A percentile compares a stretch with the other conserved stretches of the same genome.
These are phyloP conservation scores for Barnardius zonarius DNA, from an alignment of 2,113 vertebrate species.

Conservation along the genomic window DNA sequence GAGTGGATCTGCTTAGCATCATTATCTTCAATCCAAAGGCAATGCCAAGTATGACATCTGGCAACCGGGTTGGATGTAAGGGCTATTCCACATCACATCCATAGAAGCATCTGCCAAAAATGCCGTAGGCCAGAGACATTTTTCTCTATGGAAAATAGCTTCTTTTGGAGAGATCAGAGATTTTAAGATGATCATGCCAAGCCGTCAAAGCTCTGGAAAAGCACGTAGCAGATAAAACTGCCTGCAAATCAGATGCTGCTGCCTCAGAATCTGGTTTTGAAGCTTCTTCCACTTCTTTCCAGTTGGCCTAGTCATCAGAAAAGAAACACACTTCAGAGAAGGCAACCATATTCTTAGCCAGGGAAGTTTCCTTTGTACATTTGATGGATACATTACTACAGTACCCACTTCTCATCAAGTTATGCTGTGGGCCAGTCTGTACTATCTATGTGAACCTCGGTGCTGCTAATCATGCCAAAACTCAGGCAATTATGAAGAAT, in stretches of 20 bases:
- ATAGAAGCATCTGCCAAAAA: constrained; percentile 43
- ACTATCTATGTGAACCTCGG: not conserved
- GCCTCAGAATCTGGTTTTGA: constrained; percentile 25
- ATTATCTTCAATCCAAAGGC: constrained; percentile 27
- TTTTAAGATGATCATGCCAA: constrained; percentile 30
- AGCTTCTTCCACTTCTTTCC: constrained; percentile 41
- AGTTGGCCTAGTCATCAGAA: constrained; percentile 17
- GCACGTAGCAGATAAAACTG: constrained; percentile 52
- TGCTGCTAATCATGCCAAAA: not conserved
- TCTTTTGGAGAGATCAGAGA: constrained; percentile 57
- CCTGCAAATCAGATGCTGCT: constrained; percentile 54
- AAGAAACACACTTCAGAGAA: not conserved
- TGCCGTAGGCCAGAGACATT: constrained; percentile 20
- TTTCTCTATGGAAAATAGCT: constrained; percentile 35
- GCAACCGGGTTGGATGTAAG: constrained; percentile 44
- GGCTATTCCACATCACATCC: constrained; percentile 41
- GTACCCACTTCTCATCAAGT: not conserved
- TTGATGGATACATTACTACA: not conserved
- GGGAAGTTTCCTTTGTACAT: not conserved
- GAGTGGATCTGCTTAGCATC: constrained; percentile 58
- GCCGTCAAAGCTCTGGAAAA: constrained; percentile 34
- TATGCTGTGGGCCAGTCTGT: not conserved
- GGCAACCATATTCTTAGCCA: not conserved
- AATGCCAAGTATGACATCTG: constrained; percentile 60
- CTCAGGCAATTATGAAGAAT: not conserved